A percentile compares a stretch with the other conserved stretches of the same genome.
Evolutionary conservation across 2,888 invertebrate species (phyloP).

Genomic region (Eulithis testata): DNA sequence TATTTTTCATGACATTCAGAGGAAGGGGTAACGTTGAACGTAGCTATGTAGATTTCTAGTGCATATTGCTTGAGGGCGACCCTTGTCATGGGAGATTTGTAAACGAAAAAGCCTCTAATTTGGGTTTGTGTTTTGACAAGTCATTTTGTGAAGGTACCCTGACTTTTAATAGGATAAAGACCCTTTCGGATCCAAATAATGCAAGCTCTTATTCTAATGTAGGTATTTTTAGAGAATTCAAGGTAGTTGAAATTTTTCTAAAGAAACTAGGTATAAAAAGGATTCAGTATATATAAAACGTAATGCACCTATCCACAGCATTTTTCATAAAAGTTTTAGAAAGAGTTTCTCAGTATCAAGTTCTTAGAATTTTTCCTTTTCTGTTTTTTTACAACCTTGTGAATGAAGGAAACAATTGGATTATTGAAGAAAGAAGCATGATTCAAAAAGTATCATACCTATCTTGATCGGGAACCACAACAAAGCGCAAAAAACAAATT

Average conservation of each 20-base stretch:
- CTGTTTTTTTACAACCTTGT: background rate
- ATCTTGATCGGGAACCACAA: constrained; percentile 77
- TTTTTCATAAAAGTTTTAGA: too few relatives aligned
- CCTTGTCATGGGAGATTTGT: constrained; percentile 77
- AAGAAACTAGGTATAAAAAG: too few relatives aligned
- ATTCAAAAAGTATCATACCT: constrained; percentile 44
- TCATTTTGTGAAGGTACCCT: constrained; percentile 59
- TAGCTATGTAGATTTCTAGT: constrained; percentile 55
- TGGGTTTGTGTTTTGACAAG: constrained; percentile 71
- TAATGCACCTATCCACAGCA: too few relatives aligned
- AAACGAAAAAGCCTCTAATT: constrained; percentile 74
- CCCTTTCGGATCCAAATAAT: constrained; percentile 42
- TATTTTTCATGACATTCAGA: constrained; percentile 53
- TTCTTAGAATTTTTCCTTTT: background rate
- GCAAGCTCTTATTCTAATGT: constrained; percentile 28
- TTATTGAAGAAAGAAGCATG: constrained; percentile 28
- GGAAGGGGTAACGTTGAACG: constrained; percentile 50
- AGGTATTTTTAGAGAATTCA: too few relatives aligned
- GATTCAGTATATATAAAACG: too few relatives aligned
- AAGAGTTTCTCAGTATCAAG: too few relatives aligned
- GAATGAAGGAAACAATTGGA: background rate
- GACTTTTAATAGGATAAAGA: constrained; percentile 48
- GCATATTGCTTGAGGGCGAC: constrained; percentile 62
- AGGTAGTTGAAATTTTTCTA: too few relatives aligned
- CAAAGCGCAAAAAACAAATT: constrained; percentile 78